Base-by-base conservation (phyloP, 2,888 invertebrate species). In the Dicyrtoma fusca region DNA sequence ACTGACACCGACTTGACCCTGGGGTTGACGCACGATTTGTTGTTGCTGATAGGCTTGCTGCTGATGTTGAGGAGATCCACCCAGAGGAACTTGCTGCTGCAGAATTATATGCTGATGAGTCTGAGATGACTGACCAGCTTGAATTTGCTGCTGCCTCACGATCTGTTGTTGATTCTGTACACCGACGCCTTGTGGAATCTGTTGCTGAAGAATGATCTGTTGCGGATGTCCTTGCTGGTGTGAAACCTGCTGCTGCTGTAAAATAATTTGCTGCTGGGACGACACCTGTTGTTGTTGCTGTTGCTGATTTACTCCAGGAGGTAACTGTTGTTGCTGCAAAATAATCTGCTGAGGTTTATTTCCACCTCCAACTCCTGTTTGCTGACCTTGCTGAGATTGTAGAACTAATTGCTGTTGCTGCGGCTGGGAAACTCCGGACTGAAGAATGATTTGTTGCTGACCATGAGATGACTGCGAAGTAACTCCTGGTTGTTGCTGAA, bases 221-320 rank as follows among this genome's bases (percentile, higher is more conserved):
- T 68, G 66, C 1, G 55, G 66, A 45, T 61, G 61, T 6, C 25
- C 23, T 17, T 61, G 61, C 17, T 44, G 42, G 19, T 61, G 61
- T 5, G 61, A 42, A 47, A 63, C 70, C 44, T 73, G 75, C 34
- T 75, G 76, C 21, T 71, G 73, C 55, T 75, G 76, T 5, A 79
- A 42, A 62, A 79, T 75, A 13, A 76, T 74, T 59, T 75, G 68
- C 19, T 70, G 70, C 34, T 74, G 76, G 14, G 71, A 73, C 13
- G 73, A 65, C 44, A 75, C 44, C 47, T 74, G 75, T 34, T 74
- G 74, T 51, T 77, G 77, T 13, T 74, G 74, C 59, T 73, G 78
- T 19, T 78, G 79, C 61, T 42, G 26, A 8, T 61, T 61, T 34
- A 34, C 34, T 8, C 34, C 34, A n/a, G 14, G 26, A 44, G 21